phyloP scores from a whole-genome alignment of 1,140 invertebrate genomes.

The Cherax destructor region DNA sequence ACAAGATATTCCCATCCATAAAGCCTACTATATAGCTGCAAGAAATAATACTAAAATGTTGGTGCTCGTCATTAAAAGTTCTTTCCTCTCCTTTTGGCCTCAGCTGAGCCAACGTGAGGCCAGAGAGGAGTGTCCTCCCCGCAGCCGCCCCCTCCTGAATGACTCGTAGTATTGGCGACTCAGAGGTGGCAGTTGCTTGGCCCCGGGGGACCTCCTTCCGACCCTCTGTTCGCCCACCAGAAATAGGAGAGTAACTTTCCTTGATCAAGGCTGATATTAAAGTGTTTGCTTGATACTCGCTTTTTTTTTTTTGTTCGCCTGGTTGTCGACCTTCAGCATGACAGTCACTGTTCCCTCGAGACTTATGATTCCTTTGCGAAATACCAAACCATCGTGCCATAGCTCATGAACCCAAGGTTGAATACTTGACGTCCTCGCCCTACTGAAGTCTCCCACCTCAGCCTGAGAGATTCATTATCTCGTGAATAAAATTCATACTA shows the following conservation, averaged over 20 bases:
- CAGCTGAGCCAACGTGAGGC: not conserved
- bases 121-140: not conserved
- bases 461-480: no score
- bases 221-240: not conserved
- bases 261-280: constrained; percentile 7
- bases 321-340: no score
- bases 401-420: no score
- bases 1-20: no score
- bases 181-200: not conserved
- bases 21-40: not conserved
- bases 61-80: constrained; percentile 1
- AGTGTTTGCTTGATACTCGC: not conserved
- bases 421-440: no score
- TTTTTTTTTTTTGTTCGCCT: no score
- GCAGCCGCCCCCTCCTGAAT: not conserved
- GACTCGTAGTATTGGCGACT: not conserved
- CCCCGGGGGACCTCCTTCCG: not conserved
- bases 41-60: not conserved
- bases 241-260: not conserved
- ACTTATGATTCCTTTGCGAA: no score
- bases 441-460: no score
- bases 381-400: no score
- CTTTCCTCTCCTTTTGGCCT: constrained; percentile 9
- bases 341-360: no score
- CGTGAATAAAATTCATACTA: no score